These are phyloP conservation scores for Eudemis profundana DNA, from an alignment of 2,888 invertebrate species.

Conservation along the genomic window DNA sequence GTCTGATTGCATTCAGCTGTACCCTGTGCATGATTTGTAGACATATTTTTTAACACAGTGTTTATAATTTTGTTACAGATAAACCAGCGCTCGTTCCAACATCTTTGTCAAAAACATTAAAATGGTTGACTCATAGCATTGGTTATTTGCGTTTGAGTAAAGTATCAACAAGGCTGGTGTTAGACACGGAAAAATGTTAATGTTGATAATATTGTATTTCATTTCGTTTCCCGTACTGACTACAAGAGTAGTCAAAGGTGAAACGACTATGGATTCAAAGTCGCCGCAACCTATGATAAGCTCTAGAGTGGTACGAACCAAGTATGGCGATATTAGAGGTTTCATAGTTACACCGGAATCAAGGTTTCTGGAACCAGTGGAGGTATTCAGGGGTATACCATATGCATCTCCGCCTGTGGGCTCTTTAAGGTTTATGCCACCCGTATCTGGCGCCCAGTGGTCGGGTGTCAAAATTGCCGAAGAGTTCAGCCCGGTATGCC, in stretches of 20 bases:
- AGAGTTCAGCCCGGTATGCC: constrained; percentile 95
- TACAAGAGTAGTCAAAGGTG: constrained; percentile 74
- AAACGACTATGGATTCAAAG: constrained; percentile 82
- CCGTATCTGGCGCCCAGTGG: constrained; percentile 97
- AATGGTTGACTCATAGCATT: constrained; percentile 81
- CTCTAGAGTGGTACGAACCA: constrained; percentile 94
- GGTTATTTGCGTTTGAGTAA: constrained; percentile 57
- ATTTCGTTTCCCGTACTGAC: constrained; percentile 81
- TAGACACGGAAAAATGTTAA: constrained; percentile 78
- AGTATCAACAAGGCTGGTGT: constrained; percentile 69
- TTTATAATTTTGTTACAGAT: constrained; percentile 71
- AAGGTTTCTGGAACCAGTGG: constrained; percentile 94
- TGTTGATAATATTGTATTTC: constrained; percentile 76
- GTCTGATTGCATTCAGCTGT: not conserved
- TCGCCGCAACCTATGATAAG: constrained; percentile 85
- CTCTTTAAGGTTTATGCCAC: constrained; percentile 97
- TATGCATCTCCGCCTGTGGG: constrained; percentile 97
- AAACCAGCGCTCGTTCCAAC: constrained; percentile 68
- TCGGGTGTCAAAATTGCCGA: constrained; percentile 95
- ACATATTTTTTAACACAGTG: not conserved
- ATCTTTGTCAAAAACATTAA: constrained; percentile 58
- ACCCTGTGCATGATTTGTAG: too few relatives aligned
- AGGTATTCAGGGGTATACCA: constrained; percentile 96
- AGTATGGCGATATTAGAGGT: constrained; percentile 94
- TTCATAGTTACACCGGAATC: constrained; percentile 93